These are phyloP conservation scores for Eugnorisma glareosa DNA, from an alignment of 2,888 invertebrate species.

Conservation along the genomic window DNA sequence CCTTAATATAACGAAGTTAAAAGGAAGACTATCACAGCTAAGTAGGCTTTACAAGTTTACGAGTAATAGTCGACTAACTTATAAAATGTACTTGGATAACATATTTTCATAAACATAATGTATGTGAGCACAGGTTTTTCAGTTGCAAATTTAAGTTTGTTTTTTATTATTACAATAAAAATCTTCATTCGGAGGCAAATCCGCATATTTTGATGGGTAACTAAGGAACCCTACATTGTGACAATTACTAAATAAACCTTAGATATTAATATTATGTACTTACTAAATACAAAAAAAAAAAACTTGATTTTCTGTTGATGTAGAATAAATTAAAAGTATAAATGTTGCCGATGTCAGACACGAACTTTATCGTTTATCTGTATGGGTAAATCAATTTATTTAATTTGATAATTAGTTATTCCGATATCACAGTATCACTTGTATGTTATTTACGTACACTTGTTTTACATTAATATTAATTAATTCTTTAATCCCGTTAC, in stretches of 20 bases:
- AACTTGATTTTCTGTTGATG: not conserved
- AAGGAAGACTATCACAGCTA: too few species aligned
- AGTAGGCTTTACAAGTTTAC: too few species aligned
- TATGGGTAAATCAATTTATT: not conserved
- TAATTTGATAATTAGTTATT: constrained; percentile 20
- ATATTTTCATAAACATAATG: too few species aligned
- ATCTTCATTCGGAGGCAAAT: too few species aligned
- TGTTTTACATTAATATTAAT: constrained; percentile 5
- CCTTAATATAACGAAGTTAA: too few species aligned
- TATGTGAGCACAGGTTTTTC: too few species aligned
- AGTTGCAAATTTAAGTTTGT: too few species aligned
- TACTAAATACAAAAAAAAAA: not conserved
- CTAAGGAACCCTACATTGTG: too few species aligned
- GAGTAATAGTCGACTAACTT: too few species aligned
- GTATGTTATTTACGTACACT: not conserved
- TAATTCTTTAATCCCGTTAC: constrained; percentile 10
- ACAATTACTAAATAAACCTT: not conserved
- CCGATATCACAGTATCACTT: not conserved
- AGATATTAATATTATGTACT: not conserved
- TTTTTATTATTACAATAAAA: too few species aligned
- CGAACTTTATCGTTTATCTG: not conserved
- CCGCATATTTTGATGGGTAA: too few species aligned
- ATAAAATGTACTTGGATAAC: too few species aligned
- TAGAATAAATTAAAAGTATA: not conserved
- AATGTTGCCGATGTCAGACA: not conserved